Conservation (phyloP, 2,113 vertebrate species). For the Pithys albifrons region DNA sequence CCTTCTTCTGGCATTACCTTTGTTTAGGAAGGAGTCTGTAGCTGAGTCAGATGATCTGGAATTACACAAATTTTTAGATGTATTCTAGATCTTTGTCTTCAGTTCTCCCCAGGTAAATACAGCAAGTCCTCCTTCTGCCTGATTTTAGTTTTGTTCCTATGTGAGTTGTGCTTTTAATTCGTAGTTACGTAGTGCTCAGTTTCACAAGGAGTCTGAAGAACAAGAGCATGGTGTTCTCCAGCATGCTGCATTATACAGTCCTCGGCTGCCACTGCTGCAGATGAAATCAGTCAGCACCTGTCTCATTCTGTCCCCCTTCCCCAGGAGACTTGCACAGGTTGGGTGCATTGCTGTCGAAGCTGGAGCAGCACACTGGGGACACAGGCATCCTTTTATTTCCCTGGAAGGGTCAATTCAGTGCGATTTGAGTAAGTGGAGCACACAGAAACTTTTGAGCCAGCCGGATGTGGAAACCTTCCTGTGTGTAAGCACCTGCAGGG, state of each 20-base stretch:
- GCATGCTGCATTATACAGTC: not conserved
- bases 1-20: not conserved
- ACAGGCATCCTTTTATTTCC: rapidly evolving
- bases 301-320: not conserved
- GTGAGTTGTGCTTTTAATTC: not conserved
- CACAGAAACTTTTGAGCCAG: not conserved
- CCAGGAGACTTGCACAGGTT: not conserved
- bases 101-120: not conserved
- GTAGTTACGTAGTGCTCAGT: not conserved
- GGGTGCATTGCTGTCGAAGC: rapidly evolving
- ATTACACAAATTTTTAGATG: not conserved
- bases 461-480: not conserved
- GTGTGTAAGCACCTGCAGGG: not conserved
- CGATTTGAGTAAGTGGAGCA: not conserved
- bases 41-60: not conserved
- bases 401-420: not conserved
- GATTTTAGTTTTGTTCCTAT: not conserved
- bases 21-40: not conserved
- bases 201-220: not conserved
- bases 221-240: rapidly evolving
- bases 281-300: not conserved
- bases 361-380: rapidly evolving
- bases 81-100: not conserved
- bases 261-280: not conserved
- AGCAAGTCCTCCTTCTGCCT: not conserved